phyloP scores from a whole-genome alignment of 2,888 invertebrate species.

The Microchrysa polita region DNA sequence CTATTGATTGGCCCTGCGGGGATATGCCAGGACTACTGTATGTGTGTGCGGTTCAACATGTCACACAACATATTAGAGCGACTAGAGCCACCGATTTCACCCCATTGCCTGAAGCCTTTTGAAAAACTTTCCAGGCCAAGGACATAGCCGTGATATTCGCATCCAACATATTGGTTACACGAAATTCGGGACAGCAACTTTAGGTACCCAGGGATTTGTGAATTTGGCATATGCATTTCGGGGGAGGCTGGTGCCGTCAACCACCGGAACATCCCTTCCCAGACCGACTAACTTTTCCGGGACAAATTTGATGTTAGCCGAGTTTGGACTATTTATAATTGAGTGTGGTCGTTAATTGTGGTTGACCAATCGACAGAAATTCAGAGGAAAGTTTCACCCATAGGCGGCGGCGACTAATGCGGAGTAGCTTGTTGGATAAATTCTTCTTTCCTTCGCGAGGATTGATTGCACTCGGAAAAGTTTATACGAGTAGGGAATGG shows the following conservation, averaged over 20 bases:
- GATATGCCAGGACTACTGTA: not conserved
- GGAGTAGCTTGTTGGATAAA: no score
- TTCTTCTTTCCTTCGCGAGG: no score
- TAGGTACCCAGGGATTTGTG: not conserved
- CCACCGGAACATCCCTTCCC: not conserved
- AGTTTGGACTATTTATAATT: slow-evolving; percentile 36
- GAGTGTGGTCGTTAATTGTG: slow-evolving; percentile 37
- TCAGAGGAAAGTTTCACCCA: not conserved
- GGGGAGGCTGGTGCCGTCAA: not conserved
- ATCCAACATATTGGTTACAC: not conserved
- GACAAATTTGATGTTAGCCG: slow-evolving; percentile 12
- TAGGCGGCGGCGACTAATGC: not conserved
- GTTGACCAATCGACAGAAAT: slow-evolving; percentile 31
- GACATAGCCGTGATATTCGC: not conserved
- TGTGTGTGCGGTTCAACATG: no score
- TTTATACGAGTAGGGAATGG: no score
- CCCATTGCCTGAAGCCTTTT: no score
- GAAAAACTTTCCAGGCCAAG: not conserved
- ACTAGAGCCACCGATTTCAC: no score
- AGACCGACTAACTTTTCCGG: slow-evolving; percentile 12
- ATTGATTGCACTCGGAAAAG: no score
- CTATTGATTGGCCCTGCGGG: not conserved
- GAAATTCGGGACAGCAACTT: not conserved
- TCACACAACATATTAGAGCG: no score
- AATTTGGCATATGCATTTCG: not conserved